Evolutionary conservation across 2,888 invertebrate genomes (phyloP), one percentile per base, ranked within the genome.

Genomic region (Nymphalis urticae): DNA sequence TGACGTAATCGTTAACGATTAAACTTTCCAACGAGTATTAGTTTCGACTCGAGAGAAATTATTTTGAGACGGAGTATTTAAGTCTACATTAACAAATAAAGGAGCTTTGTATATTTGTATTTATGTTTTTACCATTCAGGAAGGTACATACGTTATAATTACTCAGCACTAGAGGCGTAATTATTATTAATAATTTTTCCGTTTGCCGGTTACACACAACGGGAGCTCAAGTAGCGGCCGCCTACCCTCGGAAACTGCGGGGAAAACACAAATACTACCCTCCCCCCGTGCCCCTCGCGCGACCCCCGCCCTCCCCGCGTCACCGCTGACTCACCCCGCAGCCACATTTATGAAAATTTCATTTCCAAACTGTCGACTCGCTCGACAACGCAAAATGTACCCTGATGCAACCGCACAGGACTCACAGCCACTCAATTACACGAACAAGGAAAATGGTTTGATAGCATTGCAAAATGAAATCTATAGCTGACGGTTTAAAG

Each of bases 341-440:
- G 78, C 75, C 80, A 84, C 86, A 86, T 86, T 91, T 91, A 90
- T 91, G 90, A 89, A 91, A 91, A 88, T 90, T 89, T 90, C 89
- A 93, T 93, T 92, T 90, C 85, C 86, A 88, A 90, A 85, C 84
- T 79, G 77, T 73, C 77, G 70, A 59, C 70, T 76, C 74, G 75
- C 77, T 71, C 27, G 76, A 73, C 88, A 84, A 82, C 83, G 86
- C 77, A 87, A 90, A 88, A 82, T 86, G 84, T 84, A 86, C 91
- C 83, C 80, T 92, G 89, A 85, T 82, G 32, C 80, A 71, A 82
- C 80, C 79, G 72, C 80, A 77, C 83, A 91, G 80, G 85, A 89
- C 81, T 82, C 81, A 87, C 83, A 84, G 81, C 86, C 86, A 82
- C 88, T 88, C 82, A 87, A 86, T 86, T 85, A 80, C 66, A 69